phyloP scores from a whole-genome alignment of 1,140 invertebrate genomes.

The Apis florea region DNA sequence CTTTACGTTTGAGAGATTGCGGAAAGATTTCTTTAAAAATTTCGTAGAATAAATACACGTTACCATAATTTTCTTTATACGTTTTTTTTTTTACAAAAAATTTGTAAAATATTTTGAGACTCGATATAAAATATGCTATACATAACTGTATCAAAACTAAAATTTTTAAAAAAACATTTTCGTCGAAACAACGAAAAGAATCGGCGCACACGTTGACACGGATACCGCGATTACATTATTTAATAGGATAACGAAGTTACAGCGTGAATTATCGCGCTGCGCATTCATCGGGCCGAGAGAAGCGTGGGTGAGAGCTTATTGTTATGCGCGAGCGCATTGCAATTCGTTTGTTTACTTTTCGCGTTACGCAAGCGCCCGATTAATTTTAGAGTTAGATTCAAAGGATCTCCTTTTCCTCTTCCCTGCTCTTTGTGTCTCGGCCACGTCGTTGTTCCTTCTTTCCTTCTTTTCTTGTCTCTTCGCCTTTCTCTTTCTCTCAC shows the following conservation, averaged over 20 bases:
- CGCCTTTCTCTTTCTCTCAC: no score
- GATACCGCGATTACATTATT: slow-evolving; percentile 21
- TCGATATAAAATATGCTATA: not conserved
- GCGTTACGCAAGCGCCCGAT: not conserved
- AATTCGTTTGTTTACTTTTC: not conserved
- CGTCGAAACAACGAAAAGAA: slow-evolving; percentile 1
- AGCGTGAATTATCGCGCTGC: not conserved
- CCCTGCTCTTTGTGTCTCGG: not conserved
- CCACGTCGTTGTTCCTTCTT: no score
- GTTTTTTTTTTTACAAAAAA: not conserved
- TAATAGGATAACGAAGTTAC: slow-evolving; percentile 24
- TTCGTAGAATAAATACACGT: no score
- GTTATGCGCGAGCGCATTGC: not conserved
- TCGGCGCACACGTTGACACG: not conserved
- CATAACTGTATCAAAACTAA: no score
- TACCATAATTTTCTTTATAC: no score
- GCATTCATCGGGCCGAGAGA: not conserved
- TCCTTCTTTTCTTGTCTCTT: no score
- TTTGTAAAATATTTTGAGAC: not conserved
- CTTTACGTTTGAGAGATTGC: no score
- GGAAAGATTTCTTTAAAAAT: no score
- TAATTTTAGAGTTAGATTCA: not conserved
- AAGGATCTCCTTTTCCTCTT: not conserved
- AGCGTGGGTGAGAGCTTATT: not conserved
- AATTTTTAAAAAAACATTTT: no score